Conservation (phyloP, 2,888 invertebrate genomes). For the Branchipolynoe longqiensis region DNA sequence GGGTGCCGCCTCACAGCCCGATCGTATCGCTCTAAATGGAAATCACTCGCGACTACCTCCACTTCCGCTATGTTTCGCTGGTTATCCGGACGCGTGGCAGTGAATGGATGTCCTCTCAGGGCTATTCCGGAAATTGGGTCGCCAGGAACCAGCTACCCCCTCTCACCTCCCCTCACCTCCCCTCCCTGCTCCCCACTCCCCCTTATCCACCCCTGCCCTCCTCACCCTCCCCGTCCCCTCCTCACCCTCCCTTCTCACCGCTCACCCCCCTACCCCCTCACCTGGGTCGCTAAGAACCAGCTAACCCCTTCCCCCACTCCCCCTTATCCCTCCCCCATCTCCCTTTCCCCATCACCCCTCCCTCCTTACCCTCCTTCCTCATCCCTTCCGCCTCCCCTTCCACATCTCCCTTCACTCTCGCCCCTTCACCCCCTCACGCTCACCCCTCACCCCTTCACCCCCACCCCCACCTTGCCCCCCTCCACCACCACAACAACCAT, state of each 20-base stretch:
- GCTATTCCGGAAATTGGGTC: no score
- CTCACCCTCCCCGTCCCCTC: background rate
- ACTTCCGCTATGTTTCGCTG: no score
- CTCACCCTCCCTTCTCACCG: background rate
- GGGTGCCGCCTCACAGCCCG: background rate
- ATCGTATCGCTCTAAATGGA: no score
- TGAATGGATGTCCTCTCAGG: no score
- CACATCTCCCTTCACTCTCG: background rate
- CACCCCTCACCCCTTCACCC: background rate
- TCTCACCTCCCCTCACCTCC: background rate
- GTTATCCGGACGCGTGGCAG: no score
- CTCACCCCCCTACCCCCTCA: background rate
- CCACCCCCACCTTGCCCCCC: no score
- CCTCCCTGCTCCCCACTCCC: background rate
- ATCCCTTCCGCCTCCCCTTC: background rate
- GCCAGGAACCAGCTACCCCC: no score
- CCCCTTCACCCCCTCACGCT: background rate
- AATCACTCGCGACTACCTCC: no score
- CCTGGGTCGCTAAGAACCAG: no score
- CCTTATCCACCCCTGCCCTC: background rate
- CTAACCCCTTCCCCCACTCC: no score
- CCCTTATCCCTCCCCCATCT: background rate
- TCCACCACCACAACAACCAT: no score
- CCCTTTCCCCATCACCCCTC: background rate
- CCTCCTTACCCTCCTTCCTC: background rate